Base-by-base conservation (phyloP, 2,888 invertebrate genomes). In the Hetaerina titia region DNA sequence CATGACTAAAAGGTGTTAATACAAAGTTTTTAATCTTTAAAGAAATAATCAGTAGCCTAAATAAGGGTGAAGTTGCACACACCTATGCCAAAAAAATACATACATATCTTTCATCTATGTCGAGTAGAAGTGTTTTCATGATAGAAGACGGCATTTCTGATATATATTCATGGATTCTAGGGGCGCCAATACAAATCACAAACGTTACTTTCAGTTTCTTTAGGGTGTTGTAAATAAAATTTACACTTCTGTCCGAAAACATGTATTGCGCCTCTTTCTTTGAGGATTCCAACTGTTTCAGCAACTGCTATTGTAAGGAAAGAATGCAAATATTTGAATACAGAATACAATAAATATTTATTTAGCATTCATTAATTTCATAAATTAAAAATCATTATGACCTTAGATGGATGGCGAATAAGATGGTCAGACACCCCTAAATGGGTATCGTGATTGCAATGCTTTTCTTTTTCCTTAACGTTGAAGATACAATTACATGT, bases 251-350 rank as follows among this genome's bases (percentile, higher is more conserved):
- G 95, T 98, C 97, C 2, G 98, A 97, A 96, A 99, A 99, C 96
- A 99, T 97, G 96, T 98, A 99, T 96, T 99, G 99, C 0, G 99
- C 99, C 97, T 99, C 98, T 57, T 98, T 98, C 96, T 98, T 98
- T 94, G 98, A 97, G 96, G 98, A 97, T 90, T 98, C 97, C 22
- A 98, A 96, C 0, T 98, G 98, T 60, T 97, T 97, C 17, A 99
- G 96, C 96, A 98, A 94, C 95, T 95, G 60, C n/a, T n/a, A n/a
- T n/a, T n/a, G n/a, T 11, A 95, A 88, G 9, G 31, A n/a, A 1
- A 57, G n/a, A 9, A 92, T 31, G 31, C 19, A 57, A 63, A 90
- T n/a, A n/a, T n/a, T n/a, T n/a, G n/a, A n/a, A n/a, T 6, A 17
- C 31, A 22, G 9, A 22, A 7, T 17, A 25, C 2, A 22, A 81